These are phyloP conservation scores for Typhlichthys subterraneus DNA, from an alignment of 2,797 vertebrate species.

Conservation along the genomic window DNA sequence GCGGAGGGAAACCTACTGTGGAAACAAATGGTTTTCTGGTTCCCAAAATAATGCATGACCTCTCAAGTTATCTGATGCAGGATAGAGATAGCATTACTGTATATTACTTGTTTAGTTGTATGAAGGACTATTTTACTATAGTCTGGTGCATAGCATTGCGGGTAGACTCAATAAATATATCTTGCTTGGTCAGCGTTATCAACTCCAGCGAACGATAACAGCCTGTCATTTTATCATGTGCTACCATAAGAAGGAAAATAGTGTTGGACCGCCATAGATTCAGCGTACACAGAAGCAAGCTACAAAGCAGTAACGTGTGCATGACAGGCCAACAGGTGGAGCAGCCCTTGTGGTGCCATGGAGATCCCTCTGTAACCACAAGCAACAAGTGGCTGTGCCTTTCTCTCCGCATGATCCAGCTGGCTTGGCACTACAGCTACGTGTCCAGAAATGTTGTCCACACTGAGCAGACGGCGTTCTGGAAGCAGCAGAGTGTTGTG, in stretches of 20 bases:
- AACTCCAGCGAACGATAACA: constrained; percentile 3
- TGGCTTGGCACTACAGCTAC: constrained; percentile 43
- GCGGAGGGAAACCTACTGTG: too few relatives aligned
- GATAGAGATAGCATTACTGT: too few relatives aligned
- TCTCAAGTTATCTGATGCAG: too few relatives aligned
- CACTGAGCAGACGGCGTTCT: constrained; percentile 54
- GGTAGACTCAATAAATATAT: not conserved
- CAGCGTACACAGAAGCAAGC: not conserved
- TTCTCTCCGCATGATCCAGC: constrained; percentile 50
- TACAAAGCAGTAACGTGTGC: too few relatives aligned
- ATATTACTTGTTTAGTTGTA: too few relatives aligned
- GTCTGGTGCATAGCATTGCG: not conserved
- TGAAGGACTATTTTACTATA: too few relatives aligned
- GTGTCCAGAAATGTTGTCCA: constrained; percentile 60
- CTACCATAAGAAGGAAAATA: not conserved
- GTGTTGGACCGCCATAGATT: not conserved
- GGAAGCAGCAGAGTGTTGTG: constrained; percentile 55
- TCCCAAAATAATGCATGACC: too few relatives aligned
- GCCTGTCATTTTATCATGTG: not conserved
- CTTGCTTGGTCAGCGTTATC: not conserved
- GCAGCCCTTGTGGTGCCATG: constrained; percentile 24
- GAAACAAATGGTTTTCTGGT: too few relatives aligned
- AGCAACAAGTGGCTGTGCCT: constrained; percentile 64
- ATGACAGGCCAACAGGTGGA: constrained; percentile 3
- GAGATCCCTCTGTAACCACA: constrained; percentile 26